Evolutionary conservation across 2,888 invertebrate genomes (phyloP), one percentile per base, ranked within the genome.

Genomic region (Melipona beecheii): DNA sequence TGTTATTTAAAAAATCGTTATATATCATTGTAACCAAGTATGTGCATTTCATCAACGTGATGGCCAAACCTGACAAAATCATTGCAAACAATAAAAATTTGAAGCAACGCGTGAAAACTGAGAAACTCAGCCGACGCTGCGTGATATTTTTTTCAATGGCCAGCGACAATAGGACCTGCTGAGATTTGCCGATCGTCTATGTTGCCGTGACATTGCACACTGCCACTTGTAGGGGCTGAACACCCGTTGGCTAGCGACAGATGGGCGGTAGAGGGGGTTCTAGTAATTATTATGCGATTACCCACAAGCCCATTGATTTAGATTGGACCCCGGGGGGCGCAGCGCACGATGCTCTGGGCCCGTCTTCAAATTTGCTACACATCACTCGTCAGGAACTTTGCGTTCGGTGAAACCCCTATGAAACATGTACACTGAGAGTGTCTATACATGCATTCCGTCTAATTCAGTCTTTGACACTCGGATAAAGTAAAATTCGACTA

Each of bases 271-370:
- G 91, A 89, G 93, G 93, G 93, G 92, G 93, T 92, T 92, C 90
- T 89, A 90, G 93, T 94, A 94, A 94, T 94, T 94, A 94, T 94
- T 93, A 94, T 94, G 93, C 93, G 94, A 94, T 94, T 94, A 94
- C 93, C 94, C 94, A 93, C 94, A 93, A 93, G 93, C 91, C 93
- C 93, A 94, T 93, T 94, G 94, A 94, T 94, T 94, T 93, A 94
- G 93, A 94, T 93, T 93, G 93, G 89, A 90, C 92, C 90, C 92
- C 91, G 91, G 93, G 92, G 93, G 91, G 91, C 88, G 90, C 81
- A 84, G 75, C 74, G 76, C 86, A 84, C 86, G 88, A 81, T 69
- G 68, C 86, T 86, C 87, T 81, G 91, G 87, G 87, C 86, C 87
- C 86, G 82, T 87, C 86, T 86, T 76, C 81, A 81, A 90, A 88